Base-by-base conservation (phyloP, 1,140 invertebrate genomes). In the Pectinophora gossypiella region DNA sequence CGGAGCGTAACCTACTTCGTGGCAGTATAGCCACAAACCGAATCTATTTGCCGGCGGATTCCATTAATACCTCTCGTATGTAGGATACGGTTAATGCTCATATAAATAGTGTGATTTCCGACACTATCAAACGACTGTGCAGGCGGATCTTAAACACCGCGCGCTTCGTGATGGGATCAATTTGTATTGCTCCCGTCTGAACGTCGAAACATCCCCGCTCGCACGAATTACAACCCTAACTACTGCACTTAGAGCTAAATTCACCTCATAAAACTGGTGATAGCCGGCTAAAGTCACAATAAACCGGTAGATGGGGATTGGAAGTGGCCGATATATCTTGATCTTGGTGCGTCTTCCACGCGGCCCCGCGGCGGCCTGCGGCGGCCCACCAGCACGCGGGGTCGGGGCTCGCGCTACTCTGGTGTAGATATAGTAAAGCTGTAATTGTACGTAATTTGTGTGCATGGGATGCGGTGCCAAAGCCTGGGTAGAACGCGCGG, bases 391-490 rank as follows among this genome's bases (percentile, higher is more conserved):
- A 12, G 27, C 9, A 12, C 27, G 27, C 27, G 6, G 9, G 2
- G 27, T 12, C 48, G 61, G 21, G 47, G 64, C 22, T 61, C 57
- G 49, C 12, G 9, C 22, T 46, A n/a, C 15, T 43, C 12, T 68
- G 61, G 69, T 68, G 45, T 22, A 18, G 53, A 51, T 56, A 52
- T 62, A 68, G 60, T 67, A 61, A 62, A 66, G 58, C 61, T 64
- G 68, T 78, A 76, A 76, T 78, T 72, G 74, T 71, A 55, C 59
- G 69, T 77, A 72, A 77, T 77, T 77, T 74, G 70, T 75, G 75
- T 68, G 68, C 68, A 71, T 63, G 68, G 72, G 67, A 64, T 65
- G 66, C 64, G 64, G 66, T 61, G 56, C 54, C 63, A 59, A 59
- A 64, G 68, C 67, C 69, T 66, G 68, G 53, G 62, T 56, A 63